Percentiles rank a stretch among this genome's conserved stretches.
Evolutionary conservation across 2,888 invertebrate genomes (phyloP).

Genomic region (Petrophora chlorosata): DNA sequence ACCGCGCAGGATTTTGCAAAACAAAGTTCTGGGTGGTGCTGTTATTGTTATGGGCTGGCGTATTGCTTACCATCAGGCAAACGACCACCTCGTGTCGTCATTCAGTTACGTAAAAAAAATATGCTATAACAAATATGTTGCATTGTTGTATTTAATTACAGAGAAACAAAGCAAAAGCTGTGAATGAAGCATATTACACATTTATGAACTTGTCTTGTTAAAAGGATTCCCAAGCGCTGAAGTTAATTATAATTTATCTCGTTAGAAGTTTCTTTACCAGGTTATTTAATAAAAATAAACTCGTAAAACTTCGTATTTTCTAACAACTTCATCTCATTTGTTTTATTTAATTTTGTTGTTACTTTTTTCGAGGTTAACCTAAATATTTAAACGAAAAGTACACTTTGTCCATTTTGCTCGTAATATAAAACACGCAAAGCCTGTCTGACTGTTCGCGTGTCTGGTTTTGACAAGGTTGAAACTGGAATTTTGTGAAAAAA

Average conservation of each 20-base stretch:
- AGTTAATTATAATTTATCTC: conserved; percentile 19
- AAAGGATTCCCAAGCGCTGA: conserved; percentile 5
- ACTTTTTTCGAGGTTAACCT: neutral
- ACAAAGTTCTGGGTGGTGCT: no score
- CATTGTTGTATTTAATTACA: neutral
- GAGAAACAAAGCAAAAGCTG: neutral
- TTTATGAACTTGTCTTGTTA: conserved; percentile 14
- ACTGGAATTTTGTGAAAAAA: no score
- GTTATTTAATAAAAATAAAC: conserved; percentile 19
- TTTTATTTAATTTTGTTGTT: conserved; percentile 4
- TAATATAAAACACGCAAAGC: no score
- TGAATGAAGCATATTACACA: neutral
- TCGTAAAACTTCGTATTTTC: conserved; percentile 10
- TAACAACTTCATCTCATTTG: conserved; percentile 6
- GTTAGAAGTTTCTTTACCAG: conserved; percentile 9
- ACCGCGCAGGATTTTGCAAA: no score
- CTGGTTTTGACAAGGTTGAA: no score
- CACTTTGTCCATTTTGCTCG: no score
- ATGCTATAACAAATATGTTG: neutral
- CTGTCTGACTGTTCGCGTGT: no score
- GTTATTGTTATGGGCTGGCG: no score
- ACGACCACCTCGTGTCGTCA: no score
- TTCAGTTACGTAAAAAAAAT: no score
- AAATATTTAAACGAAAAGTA: no score
- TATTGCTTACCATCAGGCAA: no score